Conservation (phyloP, 2,888 invertebrate species). For the Caenorhabditis sp. region DNA sequence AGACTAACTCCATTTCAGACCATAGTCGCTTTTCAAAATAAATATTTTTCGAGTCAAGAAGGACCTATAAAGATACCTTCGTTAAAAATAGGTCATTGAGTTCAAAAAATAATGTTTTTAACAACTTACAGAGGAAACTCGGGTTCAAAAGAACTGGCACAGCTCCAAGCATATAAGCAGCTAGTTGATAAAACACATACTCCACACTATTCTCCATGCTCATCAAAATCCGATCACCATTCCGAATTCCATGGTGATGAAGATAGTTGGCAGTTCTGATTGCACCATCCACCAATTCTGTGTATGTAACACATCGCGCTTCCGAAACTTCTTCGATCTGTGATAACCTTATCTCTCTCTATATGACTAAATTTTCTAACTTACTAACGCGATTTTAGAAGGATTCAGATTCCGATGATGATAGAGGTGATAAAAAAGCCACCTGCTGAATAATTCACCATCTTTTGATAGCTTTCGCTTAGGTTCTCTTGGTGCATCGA, state of each 20-base stretch:
- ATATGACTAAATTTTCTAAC: conserved; percentile 1
- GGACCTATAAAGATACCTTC: too few species aligned
- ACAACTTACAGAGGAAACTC: conserved; percentile 32
- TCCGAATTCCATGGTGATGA: conserved; percentile 39
- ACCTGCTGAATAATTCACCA: conserved; percentile 17
- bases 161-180: conserved; percentile 33
- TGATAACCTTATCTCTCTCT: not conserved
- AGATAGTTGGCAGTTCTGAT: conserved; percentile 41
- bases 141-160: conserved; percentile 45
- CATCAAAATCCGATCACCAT: conserved; percentile 31
- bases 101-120: not conserved
- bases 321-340: conserved; percentile 50
- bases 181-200: conserved; percentile 42
- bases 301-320: conserved; percentile 41
- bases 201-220: conserved; percentile 51
- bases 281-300: conserved; percentile 34
- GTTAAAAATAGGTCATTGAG: too few species aligned
- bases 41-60: too few species aligned
- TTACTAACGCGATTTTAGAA: conserved; percentile 37
- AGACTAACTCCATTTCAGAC: too few species aligned
- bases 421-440: conserved; percentile 34
- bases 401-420: conserved; percentile 16
- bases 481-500: not conserved
- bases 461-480: conserved; percentile 3
- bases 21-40: too few species aligned